Conservation (phyloP, 2,797 vertebrate genomes). For the Girardinus metallicus region DNA sequence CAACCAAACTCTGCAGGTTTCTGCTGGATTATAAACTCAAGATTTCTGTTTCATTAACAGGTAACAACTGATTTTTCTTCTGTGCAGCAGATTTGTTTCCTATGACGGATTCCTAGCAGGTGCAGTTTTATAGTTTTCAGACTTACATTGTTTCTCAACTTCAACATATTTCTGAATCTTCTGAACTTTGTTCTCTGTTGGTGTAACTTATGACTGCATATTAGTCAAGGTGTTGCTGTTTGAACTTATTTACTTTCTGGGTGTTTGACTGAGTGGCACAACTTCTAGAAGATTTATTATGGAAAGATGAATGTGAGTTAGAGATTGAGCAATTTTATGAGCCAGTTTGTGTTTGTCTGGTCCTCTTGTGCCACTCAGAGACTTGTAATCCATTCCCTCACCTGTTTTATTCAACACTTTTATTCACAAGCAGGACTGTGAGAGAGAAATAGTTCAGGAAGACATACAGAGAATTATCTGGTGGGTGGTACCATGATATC, state of each 20-base stretch:
- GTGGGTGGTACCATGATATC: slow-evolving; percentile 24
- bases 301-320: slow-evolving; percentile 1
- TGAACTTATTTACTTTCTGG: slow-evolving; percentile 48
- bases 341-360: slow-evolving; percentile 19
- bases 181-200: background rate
- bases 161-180: slow-evolving; percentile 13
- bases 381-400: slow-evolving; percentile 43
- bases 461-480: slow-evolving; percentile 36
- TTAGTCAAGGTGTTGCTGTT: slow-evolving; percentile 10
- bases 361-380: slow-evolving; percentile 17
- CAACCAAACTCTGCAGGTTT: slow-evolving; percentile 24
- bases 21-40: slow-evolving; percentile 67
- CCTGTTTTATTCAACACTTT: slow-evolving; percentile 46
- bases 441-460: slow-evolving; percentile 23
- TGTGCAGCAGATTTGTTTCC: slow-evolving; percentile 13
- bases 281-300: slow-evolving; percentile 9
- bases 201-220: background rate
- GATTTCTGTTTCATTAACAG: slow-evolving; percentile 59
- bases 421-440: slow-evolving; percentile 21
- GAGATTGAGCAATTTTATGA: slow-evolving; percentile 23
- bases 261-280: slow-evolving; percentile 24
- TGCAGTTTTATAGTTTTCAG: slow-evolving; percentile 46
- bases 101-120: slow-evolving; percentile 53
- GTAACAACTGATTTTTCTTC: slow-evolving; percentile 54
- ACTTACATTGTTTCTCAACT: slow-evolving; percentile 31